Evolutionary conservation across 2,797 vertebrate species (phyloP).

Genomic region (Craterocephalus amniculus): DNA sequence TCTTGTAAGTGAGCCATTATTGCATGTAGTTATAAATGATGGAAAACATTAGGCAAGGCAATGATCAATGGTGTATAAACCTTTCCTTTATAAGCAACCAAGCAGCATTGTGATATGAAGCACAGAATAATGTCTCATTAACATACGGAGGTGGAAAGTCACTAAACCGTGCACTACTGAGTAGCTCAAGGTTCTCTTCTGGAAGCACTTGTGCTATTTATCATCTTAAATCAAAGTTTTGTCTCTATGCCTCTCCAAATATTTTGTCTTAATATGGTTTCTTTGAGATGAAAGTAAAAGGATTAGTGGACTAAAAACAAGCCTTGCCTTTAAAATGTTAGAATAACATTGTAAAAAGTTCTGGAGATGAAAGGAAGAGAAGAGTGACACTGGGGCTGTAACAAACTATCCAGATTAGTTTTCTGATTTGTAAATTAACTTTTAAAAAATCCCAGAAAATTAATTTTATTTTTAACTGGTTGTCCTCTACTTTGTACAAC

Average conservation of each 20-base stretch:
- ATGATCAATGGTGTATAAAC: constrained; percentile 38
- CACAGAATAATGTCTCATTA: constrained; percentile 33
- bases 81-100: constrained; percentile 42
- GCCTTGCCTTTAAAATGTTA: neutral
- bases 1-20: constrained; percentile 47
- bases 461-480: neutral
- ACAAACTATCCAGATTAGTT: too few relatives aligned
- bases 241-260: neutral
- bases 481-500: neutral
- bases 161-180: constrained; percentile 17
- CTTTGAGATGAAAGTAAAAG: neutral
- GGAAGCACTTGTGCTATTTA: neutral
- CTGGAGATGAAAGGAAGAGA: neutral
- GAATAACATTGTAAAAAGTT: neutral
- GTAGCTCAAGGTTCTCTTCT: constrained; percentile 1
- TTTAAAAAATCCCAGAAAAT: neutral
- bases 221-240: neutral
- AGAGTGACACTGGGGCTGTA: neutral
- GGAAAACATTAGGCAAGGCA: constrained; percentile 33
- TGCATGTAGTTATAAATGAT: constrained; percentile 55
- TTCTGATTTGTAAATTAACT: neutral
- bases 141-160: constrained; percentile 46
- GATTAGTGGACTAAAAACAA: neutral
- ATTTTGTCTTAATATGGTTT: neutral
- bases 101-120: constrained; percentile 46